phyloP scores from a whole-genome alignment of 2,888 invertebrate genomes.

The Oxycera nigricornis region DNA sequence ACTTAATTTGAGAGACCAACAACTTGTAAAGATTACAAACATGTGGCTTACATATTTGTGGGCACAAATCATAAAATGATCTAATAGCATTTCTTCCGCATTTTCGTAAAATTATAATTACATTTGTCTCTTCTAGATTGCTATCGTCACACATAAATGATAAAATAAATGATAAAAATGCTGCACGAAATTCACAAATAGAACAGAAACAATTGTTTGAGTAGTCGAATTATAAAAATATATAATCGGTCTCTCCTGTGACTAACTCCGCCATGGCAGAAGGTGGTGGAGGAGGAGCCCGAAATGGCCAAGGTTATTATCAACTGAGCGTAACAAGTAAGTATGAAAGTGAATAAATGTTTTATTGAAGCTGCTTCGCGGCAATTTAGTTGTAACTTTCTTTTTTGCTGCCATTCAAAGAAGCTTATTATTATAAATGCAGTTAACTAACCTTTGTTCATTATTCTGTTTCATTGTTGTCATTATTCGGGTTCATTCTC shows the following conservation, averaged over 20 bases:
- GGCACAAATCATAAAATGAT: too few relatives aligned
- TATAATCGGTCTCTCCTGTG: constrained; percentile 17
- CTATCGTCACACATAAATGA: too few relatives aligned
- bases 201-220: constrained; percentile 7
- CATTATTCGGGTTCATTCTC: too few relatives aligned
- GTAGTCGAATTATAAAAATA: background rate
- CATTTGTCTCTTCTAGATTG: too few relatives aligned
- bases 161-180: constrained; percentile 14
- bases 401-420: background rate
- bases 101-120: too few relatives aligned
- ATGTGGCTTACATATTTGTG: too few relatives aligned
- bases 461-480: background rate
- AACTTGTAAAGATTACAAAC: too few relatives aligned
- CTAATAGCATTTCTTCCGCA: too few relatives aligned
- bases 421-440: background rate
- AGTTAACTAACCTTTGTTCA: background rate
- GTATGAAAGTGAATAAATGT: constrained; percentile 52
- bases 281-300: constrained; percentile 20
- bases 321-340: constrained; percentile 74
- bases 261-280: constrained; percentile 28
- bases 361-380: background rate
- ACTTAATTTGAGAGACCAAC: too few relatives aligned
- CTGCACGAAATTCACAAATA: constrained; percentile 33
- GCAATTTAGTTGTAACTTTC: background rate
- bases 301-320: constrained; percentile 65